Percentiles rank a stretch among this genome's conserved stretches.
phyloP scores from a whole-genome alignment of 2,113 vertebrate species.

The Setophaga kirtlandii region DNA sequence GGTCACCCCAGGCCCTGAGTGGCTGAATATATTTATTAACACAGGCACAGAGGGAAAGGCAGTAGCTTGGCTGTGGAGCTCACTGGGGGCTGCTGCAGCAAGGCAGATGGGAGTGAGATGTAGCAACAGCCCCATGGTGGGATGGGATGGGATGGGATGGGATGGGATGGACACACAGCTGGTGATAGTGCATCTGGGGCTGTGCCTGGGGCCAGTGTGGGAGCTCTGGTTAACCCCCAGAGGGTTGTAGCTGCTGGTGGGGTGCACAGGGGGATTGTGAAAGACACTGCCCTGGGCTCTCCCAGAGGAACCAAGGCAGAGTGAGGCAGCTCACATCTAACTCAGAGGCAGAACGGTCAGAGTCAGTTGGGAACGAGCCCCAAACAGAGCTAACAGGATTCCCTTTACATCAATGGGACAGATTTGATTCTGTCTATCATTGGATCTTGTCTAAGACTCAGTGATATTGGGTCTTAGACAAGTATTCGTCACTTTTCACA shows the following conservation, averaged over 20 bases:
- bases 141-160: no score
- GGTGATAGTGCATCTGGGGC: neutral
- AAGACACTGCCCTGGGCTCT: neutral
- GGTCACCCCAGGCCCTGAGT: neutral
- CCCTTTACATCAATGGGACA: neutral
- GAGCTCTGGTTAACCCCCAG: neutral
- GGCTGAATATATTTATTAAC: neutral
- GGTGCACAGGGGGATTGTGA: rapidly evolving
- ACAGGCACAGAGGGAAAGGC: neutral
- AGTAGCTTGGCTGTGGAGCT: rapidly evolving
- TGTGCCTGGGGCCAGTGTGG: rapidly evolving
- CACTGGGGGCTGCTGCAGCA: rapidly evolving
- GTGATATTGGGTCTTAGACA: rapidly evolving
- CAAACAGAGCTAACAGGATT: neutral
- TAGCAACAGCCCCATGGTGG: neutral
- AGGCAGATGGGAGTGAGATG: neutral
- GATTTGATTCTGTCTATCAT: neutral
- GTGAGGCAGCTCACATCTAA: neutral
- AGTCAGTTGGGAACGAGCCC: neutral
- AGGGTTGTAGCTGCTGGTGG: neutral
- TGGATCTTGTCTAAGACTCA: neutral
- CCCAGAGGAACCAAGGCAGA: neutral
- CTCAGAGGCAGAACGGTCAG: neutral
- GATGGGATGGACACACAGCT: neutral
- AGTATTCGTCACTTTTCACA: neutral